Percentiles rank a stretch among this genome's conserved stretches.
phyloP scores from a whole-genome alignment of 64 coral and sea anemone genomes.

The Montipora sp. region DNA sequence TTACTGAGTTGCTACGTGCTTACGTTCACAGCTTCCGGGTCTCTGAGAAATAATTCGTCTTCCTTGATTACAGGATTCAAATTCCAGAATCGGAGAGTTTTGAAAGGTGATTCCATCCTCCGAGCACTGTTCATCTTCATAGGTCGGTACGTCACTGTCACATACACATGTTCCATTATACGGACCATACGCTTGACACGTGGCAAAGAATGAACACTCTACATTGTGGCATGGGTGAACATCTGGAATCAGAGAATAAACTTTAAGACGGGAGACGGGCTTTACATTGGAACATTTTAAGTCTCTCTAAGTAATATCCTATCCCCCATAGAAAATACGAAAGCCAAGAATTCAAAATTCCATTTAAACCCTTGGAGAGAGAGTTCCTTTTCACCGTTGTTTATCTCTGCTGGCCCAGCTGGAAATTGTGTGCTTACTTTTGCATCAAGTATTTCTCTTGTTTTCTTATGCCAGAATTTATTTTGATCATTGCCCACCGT shows the following conservation, averaged over 20 bases:
- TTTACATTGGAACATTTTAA: too few species aligned
- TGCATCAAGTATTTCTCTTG: too few species aligned
- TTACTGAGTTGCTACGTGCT: neutral
- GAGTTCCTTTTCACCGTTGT: too few species aligned
- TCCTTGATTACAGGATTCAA: slow-evolving; percentile 31
- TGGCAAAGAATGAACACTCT: slow-evolving; percentile 42
- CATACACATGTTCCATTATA: slow-evolving; percentile 66
- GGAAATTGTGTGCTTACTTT: too few species aligned
- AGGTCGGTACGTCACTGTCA: neutral
- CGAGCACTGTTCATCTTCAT: slow-evolving; percentile 61
- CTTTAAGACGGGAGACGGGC: too few species aligned
- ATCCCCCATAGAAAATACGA: too few species aligned
- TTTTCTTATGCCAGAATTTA: too few species aligned
- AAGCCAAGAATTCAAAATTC: too few species aligned
- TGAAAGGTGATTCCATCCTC: slow-evolving; percentile 61
- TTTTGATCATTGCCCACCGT: too few species aligned
- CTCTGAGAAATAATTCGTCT: slow-evolving; percentile 37
- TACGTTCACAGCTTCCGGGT: slow-evolving; percentile 66
- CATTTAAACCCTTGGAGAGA: too few species aligned
- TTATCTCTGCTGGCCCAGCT: too few species aligned
- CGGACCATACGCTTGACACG: slow-evolving; percentile 51
- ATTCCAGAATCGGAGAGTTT: slow-evolving; percentile 44
- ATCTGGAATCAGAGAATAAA: slow-evolving; percentile 28
- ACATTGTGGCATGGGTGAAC: slow-evolving; percentile 60
- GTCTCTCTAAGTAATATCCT: too few species aligned